Evolutionary conservation across 2,113 vertebrate species (phyloP).

Genomic region (Heterotis niloticus): DNA sequence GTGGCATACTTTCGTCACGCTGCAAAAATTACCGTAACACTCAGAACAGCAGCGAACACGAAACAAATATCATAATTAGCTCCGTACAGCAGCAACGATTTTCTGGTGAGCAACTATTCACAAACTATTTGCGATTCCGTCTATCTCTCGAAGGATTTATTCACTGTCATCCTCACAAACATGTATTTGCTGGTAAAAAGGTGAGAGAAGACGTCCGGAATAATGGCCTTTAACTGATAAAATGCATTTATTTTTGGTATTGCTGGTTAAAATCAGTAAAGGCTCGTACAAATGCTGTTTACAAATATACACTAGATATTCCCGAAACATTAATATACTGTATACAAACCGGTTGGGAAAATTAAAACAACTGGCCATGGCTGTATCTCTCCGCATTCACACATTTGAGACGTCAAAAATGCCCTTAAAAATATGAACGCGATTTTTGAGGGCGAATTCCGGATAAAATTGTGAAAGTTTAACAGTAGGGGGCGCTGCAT

Average conservation of each 20-base stretch:
- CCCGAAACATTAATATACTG: slow-evolving; percentile 10
- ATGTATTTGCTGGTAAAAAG: neutral
- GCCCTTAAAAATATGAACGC: neutral
- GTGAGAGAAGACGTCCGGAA: neutral
- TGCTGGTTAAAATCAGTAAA: neutral
- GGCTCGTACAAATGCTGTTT: slow-evolving; percentile 14
- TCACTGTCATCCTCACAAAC: neutral
- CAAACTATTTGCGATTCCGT: too few relatives aligned
- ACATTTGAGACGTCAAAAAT: neutral
- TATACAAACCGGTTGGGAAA: neutral
- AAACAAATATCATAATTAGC: too few relatives aligned
- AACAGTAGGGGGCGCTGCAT: neutral
- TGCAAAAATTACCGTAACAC: slow-evolving; percentile 34
- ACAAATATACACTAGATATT: slow-evolving; percentile 17
- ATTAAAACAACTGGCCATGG: neutral
- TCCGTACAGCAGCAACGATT: neutral
- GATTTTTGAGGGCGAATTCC: too few relatives aligned
- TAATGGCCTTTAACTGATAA: neutral
- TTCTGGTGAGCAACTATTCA: neutral
- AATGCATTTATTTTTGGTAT: slow-evolving; percentile 13
- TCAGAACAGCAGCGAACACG: neutral
- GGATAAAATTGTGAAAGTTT: neutral
- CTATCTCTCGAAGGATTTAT: too few relatives aligned
- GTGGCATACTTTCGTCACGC: slow-evolving; percentile 23
- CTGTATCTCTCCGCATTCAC: neutral